Evolutionary conservation across 2,888 invertebrate species (phyloP), one percentile per base, ranked within the genome.

Genomic region (Chloromyia formosa): DNA sequence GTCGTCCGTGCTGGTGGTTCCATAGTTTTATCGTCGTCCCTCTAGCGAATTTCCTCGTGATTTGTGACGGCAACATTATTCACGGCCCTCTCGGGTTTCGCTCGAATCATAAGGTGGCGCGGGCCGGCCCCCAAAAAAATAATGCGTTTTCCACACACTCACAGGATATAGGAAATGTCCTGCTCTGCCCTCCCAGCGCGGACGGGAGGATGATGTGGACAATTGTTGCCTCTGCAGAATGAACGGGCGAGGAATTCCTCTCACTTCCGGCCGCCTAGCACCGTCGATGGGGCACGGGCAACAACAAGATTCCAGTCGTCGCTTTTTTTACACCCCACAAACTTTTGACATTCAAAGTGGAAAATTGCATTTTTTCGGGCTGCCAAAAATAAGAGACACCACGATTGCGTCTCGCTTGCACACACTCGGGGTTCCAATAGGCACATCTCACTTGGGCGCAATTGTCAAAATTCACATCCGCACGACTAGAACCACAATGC

Each of bases 331-430:
- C 14, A n/a, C 58, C 7, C 27, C 35, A 49, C 40, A 71, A 56
- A 42, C 40, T 71, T 71, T 56, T 71, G 71, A 71, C 71, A 56
- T 58, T 71, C 71, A 71, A 35, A 58, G 58, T 56, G 71, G 71
- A 56, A 71, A 71, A 58, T 71, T 40, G 71, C 71, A 71, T 69
- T 56, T 71, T 53, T 71, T 56, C 27, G 20, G n/a, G 10, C 27
- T 40, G 58, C 56, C 14, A 58, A 56, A 71, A 23, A 35, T 35
- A 2, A 35, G 27, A 27, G 14, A 49, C 49, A 49, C 22, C 22
- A 49, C 45, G 16, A 16, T 23, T 10, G 18, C 35, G 35, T 71
- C 71, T 58, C 42, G 18, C 40, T 71, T 40, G 35, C 54, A 20
- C 71, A 7, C 49, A n/a, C 40, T 7, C 7, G 35, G 20, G 18